Base-by-base conservation (phyloP, 2,888 invertebrate species). In the Allolobophora icterica region DNA sequence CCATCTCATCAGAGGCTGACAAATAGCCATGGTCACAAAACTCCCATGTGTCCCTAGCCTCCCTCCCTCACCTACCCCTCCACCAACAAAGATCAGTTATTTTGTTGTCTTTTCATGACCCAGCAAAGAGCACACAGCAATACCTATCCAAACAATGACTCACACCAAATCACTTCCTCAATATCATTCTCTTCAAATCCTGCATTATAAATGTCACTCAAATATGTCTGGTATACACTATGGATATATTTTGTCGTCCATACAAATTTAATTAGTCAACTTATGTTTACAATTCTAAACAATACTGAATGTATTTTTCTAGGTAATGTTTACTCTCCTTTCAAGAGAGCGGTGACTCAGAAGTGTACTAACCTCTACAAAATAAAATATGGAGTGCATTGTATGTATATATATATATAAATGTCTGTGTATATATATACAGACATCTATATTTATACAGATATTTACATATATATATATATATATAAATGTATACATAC, bases 21-120 rank as follows among this genome's bases (percentile, higher is more conserved):
- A 71, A 71, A 30, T 71, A 71, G 71, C n/a, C 30, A n/a, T 71
- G 71, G 71, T 71, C 71, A 71, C 71, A 71, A 71, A 52, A 71
- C 71, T n/a, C 71, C 71, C 71, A 13, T 2, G 30, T 71, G n/a
- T 30, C 30, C 71, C 71, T 71, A 30, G 15, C 71, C 71, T 71
- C 30, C 71, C n/a, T 52, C 71, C 71, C n/a, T n/a, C 71, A 13
- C 71, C 11, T 4, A 71, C 71, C 24, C 52, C 52, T 52, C 6
- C 52, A 21, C 52, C 24, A 24, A 24, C 52, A 71, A 5, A 71
- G 71, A 71, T 71, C 71, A 71, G 30, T 71, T 71, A 71, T 71
- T 71, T 71, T 71, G 71, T 71, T 71, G 71, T n/a, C 71, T 71
- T 71, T 71, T 71, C 71, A 71, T 71, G 71, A 71, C 71, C n/a